Conservation (phyloP, 2,888 invertebrate genomes). For the Rotaria sp. region DNA sequence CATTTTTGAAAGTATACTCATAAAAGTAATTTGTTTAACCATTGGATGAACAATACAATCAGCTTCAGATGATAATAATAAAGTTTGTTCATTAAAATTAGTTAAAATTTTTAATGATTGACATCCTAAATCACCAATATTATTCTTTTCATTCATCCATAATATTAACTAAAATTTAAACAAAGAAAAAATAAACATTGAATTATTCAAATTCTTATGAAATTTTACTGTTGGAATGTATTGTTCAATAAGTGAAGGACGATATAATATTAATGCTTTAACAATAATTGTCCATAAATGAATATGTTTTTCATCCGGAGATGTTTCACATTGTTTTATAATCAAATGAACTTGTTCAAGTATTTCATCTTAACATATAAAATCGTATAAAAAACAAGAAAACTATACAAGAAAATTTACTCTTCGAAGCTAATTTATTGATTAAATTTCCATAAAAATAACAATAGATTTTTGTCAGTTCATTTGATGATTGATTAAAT, state of each 20-base stretch:
- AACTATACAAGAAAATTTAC: neutral
- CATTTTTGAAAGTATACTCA: neutral
- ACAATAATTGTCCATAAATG: slow-evolving; percentile 1
- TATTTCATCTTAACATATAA: neutral
- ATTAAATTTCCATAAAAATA: neutral
- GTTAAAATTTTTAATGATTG: slow-evolving; percentile 18
- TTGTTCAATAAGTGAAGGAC: neutral
- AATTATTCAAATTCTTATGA: neutral
- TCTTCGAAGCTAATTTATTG: neutral
- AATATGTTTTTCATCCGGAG: neutral
- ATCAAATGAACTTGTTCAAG: neutral
- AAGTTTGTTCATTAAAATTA: neutral
- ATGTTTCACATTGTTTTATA: neutral
- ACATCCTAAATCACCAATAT: neutral
- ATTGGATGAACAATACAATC: slow-evolving; percentile 25
- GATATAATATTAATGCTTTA: neutral
- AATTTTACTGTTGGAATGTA: neutral
- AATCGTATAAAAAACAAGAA: neutral
- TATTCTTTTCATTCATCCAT: neutral
- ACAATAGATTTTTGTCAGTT: neutral
- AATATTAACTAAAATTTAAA: neutral
- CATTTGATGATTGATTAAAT: neutral
- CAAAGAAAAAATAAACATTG: neutral
- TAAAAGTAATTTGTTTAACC: slow-evolving; percentile 1
- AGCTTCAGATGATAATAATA: slow-evolving; percentile 4